Evolutionary conservation across 2,888 invertebrate species (phyloP), one percentile per base, ranked within the genome.

Genomic region (Phoronis australis): DNA sequence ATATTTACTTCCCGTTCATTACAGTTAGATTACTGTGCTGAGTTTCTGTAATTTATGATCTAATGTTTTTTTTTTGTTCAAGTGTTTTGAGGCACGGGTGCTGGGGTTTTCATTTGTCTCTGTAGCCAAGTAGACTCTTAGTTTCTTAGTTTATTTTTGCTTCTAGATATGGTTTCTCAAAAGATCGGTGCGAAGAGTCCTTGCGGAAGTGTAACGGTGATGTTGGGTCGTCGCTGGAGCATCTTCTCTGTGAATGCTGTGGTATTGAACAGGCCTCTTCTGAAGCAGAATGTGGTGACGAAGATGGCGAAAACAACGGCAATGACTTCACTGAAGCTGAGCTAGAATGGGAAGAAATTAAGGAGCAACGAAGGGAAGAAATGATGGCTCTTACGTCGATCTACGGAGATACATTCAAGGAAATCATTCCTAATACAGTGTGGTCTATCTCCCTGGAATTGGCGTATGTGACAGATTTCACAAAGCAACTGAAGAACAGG

Each of bases 151-250:
- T 20, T n/a, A 20, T 35, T 51, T 42, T 26, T 23, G 38, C 25
- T 55, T 51, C 15, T 55, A 72, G 72, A 39, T 71, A 69, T 61
- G 72, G 72, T 4, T 72, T 70, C 56, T 66, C 66, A 39, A 59
- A 58, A 37, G 55, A 56, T 5, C 54, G 65, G 22, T 66, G 68
- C 49, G 48, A 51, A 15, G 62, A 64, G 47, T 69, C 71, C 4
- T 54, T 71, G 22, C 61, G 65, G 37, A 45, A 66, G 3, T 60
- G 55, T 57, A 66, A 68, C 52, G 67, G 64, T 18, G 71, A 72
- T 42, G 54, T 68, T 15, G 72, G 72, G 1, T 27, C 57, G 6
- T 56, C 70, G 1, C 55, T 70, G 48, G 72, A 72, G 46, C 65
- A 62, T 44, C 57, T 72, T 5, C 55, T 71, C 22, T 51, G 54